These are phyloP conservation scores for Belonocnema kinseyi DNA, from an alignment of 1,140 invertebrate species.

Conservation along the genomic window DNA sequence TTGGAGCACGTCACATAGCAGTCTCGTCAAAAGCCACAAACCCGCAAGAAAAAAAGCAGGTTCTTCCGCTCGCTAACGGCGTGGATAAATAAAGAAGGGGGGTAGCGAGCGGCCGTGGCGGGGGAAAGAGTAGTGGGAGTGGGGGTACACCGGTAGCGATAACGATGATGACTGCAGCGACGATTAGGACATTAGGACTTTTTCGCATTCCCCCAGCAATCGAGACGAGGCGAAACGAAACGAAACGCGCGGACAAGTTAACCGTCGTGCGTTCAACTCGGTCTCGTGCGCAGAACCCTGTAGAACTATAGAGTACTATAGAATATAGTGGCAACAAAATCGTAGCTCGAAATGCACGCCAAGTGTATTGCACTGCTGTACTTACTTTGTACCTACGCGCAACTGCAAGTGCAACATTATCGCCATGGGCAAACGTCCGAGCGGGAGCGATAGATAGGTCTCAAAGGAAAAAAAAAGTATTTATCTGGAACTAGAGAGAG, in stretches of 20 bases:
- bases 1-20: neutral
- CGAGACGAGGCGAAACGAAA: no score
- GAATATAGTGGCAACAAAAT: slow-evolving; percentile 9
- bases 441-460: neutral
- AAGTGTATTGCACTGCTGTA: neutral
- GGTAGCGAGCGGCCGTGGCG: neutral
- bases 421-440: neutral
- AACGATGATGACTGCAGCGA: no score
- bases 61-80: neutral
- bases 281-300: slow-evolving; percentile 16
- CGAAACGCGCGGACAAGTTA: no score
- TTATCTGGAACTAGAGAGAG: neutral
- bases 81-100: neutral
- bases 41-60: neutral
- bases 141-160: no score
- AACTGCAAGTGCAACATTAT: slow-evolving; percentile 25
- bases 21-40: neutral
- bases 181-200: no score
- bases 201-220: no score
- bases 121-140: neutral
- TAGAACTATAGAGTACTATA: no score
- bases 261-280: no score
- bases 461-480: neutral
- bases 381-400: neutral
- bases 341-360: slow-evolving; percentile 7